Conservation (phyloP, 2,888 invertebrate genomes). For the Drosophila kanekoi region DNA sequence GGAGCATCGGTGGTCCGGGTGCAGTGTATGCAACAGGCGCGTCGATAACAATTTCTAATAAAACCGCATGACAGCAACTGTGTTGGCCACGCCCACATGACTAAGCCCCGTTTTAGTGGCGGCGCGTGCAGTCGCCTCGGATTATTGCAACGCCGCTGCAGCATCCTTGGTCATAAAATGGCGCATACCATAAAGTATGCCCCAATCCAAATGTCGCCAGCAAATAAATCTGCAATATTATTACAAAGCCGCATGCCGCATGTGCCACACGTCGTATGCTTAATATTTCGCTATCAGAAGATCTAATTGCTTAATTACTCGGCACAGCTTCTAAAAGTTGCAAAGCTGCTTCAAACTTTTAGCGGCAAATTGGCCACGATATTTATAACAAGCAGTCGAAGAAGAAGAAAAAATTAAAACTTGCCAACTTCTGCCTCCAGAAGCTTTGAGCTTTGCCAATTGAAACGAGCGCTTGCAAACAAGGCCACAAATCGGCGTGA, state of each 20-base stretch:
- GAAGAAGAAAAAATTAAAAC: conserved; percentile 14
- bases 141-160: conserved; percentile 61
- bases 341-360: conserved; percentile 51
- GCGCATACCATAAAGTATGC: conserved; percentile 61
- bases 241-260: conserved; percentile 35
- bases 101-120: conserved; percentile 51
- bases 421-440: conserved; percentile 1
- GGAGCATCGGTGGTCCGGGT: conserved; percentile 39
- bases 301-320: conserved; percentile 69
- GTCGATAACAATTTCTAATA: conserved; percentile 80
- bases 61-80: conserved; percentile 73
- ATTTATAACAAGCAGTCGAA: conserved; percentile 43
- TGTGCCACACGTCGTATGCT: conserved; percentile 29
- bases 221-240: conserved; percentile 59
- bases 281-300: conserved; percentile 28
- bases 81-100: conserved; percentile 7
- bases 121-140: conserved; percentile 46
- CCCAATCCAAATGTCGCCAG: conserved; percentile 29
- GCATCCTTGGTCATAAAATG: conserved; percentile 62
- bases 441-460: conserved; percentile 32
- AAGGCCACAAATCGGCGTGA: conserved; percentile 72
- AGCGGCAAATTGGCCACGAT: conserved; percentile 50
- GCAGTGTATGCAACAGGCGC: conserved; percentile 68
- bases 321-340: conserved; percentile 41
- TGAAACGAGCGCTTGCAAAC: conserved; percentile 55